Evolutionary conservation across 2,888 invertebrate genomes (phyloP), one percentile per base, ranked within the genome.

Genomic region (Chrysopilus asiliformis): DNA sequence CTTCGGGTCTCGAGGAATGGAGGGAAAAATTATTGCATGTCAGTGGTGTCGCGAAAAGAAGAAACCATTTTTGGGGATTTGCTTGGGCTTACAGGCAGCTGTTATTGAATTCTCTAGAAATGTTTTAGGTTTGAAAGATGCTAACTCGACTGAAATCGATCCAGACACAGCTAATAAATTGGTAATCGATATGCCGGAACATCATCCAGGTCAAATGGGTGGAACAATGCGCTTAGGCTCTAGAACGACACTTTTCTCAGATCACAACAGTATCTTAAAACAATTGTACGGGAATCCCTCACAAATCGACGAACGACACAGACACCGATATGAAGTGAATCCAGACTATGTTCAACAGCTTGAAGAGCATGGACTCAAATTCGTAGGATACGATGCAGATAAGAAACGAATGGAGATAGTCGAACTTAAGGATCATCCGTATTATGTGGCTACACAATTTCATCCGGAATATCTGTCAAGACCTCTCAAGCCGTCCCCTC

Each of bases 151-250:
- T 0, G 98, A 97, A 66, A 78, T 87, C 24, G 71, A 80, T 47
- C 72, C 79, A 0, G 64, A 77, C 3, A 78, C 83, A 9, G 65
- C 66, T 22, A 66, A 83, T 60, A 84, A 87, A 19, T 68, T 95
- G 25, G 86, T 98, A 4, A 85, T 98, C 43, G 95, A 98, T 51
- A 99, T 99, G 98, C 95, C 97, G 0, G 98, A 99, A 64, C 93
- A 97, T 60, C 89, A 90, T 57, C 76, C 80, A 0, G 93, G 89
- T 1, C 73, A 82, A 47, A 75, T 90, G 70, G 98, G 98, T 2
- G 98, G 95, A 7, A 98, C 98, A 0, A 98, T 99, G 98, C 69
- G 98, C 40, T 67, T 99, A 31, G 98, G 98, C n/a, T 85, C 81
- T 55, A 74, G 95, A 50, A 77, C 74, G 40, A 97, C 97, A 1